Evolutionary conservation across 2,888 invertebrate genomes (phyloP), one percentile per base, ranked within the genome.

Genomic region (Falcaria lacertinaria): DNA sequence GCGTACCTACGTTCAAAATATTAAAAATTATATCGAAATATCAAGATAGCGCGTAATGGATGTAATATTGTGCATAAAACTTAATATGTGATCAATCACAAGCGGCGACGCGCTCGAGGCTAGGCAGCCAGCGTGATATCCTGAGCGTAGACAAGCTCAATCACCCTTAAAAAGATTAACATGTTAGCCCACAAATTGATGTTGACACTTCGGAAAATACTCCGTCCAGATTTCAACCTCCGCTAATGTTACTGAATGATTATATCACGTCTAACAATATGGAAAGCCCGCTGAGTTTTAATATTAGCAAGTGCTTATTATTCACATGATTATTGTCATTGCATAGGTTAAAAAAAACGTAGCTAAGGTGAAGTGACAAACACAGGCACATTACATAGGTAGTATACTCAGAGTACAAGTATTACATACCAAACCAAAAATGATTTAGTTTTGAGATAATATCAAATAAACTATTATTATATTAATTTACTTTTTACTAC

Each of bases 151-250:
- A 60, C 47, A 54, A 60, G 64, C 67, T 73, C 69, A 64, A 72
- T 73, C 69, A 73, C 64, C 68, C 67, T 68, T 72, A 69, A 74
- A 77, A 78, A 78, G 71, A 79, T 79, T 76, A 76, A 74, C 74
- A 74, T 75, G 72, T 69, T 73, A 62, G n/a, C 60, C 58, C 63
- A 49, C 64, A 72, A 64, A 74, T 71, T 74, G 65, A 65, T 61
- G 64, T 51, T 47, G 57, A 63, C 58, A 61, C 50, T 52, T 55
- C 52, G 43, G 43, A 49, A 67, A 70, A 69, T 70, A 57, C 48
- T 47, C 36, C 45, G 28, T 15, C 42, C 47, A 56, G 52, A 66
- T 64, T 67, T 65, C 57, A 57, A 54, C 49, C 57, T 56, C 45
- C 52, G 48, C 63, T 57, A 59, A 58, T 52, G 52, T 59, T 60